Percentiles rank a stretch among this genome's conserved stretches.
phyloP scores from a whole-genome alignment of 2,888 invertebrate species.

The Leucophenga maculata region DNA sequence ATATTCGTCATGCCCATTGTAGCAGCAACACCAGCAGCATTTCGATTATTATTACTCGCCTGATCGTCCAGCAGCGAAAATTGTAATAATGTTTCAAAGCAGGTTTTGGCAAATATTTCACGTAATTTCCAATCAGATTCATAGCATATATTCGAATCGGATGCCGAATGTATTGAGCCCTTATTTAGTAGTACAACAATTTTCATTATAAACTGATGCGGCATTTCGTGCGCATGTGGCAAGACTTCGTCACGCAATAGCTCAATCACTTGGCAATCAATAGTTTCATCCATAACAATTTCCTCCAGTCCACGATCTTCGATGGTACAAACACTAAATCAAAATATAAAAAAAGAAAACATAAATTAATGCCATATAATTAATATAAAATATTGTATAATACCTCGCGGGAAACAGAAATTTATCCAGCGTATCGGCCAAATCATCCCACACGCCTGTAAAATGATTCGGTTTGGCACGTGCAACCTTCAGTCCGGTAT shows the following conservation, averaged over 20 bases:
- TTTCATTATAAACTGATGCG: slow-evolving; percentile 86
- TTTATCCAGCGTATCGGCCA: slow-evolving; percentile 89
- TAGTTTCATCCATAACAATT: slow-evolving; percentile 81
- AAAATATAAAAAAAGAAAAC: too few species aligned
- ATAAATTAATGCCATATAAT: too few species aligned
- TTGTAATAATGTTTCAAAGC: slow-evolving; percentile 95
- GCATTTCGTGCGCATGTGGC: slow-evolving; percentile 84
- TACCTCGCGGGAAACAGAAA: slow-evolving; percentile 92
- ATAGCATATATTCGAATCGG: slow-evolving; percentile 77
- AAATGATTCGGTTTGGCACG: slow-evolving; percentile 83
- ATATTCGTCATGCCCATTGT: slow-evolving; percentile 59
- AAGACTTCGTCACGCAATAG: slow-evolving; percentile 85
- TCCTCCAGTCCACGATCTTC: slow-evolving; percentile 77
- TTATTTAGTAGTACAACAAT: slow-evolving; percentile 88
- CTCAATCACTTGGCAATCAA: slow-evolving; percentile 87
- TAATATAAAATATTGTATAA: too few species aligned
- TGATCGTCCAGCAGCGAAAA: slow-evolving; percentile 88
- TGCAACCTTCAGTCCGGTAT: slow-evolving; percentile 90
- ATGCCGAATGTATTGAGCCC: slow-evolving; percentile 87
- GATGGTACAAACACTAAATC: slow-evolving; percentile 73
- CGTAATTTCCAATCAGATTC: slow-evolving; percentile 87
- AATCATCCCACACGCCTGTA: slow-evolving; percentile 86
- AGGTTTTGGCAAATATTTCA: slow-evolving; percentile 96
- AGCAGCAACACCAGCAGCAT: slow-evolving; percentile 30
- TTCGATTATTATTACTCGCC: slow-evolving; percentile 70